phyloP scores from a whole-genome alignment of 1,140 invertebrate species.

The Forficula auricularia region DNA sequence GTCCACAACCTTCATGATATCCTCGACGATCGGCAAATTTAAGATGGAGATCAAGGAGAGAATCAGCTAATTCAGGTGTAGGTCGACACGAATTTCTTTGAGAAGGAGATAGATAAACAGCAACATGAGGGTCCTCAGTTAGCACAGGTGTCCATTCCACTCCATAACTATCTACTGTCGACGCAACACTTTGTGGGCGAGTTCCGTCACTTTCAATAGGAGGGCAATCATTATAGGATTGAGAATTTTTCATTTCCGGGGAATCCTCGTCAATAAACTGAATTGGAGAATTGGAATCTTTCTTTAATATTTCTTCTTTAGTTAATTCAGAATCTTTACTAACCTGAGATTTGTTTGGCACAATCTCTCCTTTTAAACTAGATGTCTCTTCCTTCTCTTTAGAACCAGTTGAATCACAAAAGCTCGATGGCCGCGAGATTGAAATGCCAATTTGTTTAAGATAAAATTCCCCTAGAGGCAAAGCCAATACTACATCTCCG shows the following conservation, averaged over 20 bases:
- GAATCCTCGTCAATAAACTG: no score
- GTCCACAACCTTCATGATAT: conserved; percentile 28
- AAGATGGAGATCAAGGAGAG: conserved; percentile 43
- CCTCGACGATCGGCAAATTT: conserved; percentile 44
- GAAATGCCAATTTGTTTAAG: no score
- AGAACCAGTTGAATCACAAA: conserved; percentile 16
- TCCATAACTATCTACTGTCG: no score
- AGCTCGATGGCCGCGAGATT: conserved; percentile 13
- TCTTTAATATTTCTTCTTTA: no score
- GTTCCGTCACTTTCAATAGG: no score
- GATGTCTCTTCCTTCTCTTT: conserved; percentile 7
- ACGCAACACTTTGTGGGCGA: no score
- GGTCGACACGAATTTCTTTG: conserved; percentile 33
- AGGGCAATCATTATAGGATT: no score
- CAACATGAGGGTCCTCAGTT: conserved; percentile 32
- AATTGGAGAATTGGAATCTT: no score
- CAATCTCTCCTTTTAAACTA: conserved; percentile 14
- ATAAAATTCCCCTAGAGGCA: no score
- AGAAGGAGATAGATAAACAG: conserved; percentile 51
- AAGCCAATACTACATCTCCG: no score
- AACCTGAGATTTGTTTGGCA: conserved; percentile 19
- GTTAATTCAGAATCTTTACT: no score
- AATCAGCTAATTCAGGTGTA: conserved; percentile 31
- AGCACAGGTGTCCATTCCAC: conserved; percentile 18
- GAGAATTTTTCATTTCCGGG: no score